A percentile compares a stretch with the other conserved stretches of the same genome.
Evolutionary conservation across 1,140 invertebrate species (phyloP).

Genomic region (Branchinecta lynchi): DNA sequence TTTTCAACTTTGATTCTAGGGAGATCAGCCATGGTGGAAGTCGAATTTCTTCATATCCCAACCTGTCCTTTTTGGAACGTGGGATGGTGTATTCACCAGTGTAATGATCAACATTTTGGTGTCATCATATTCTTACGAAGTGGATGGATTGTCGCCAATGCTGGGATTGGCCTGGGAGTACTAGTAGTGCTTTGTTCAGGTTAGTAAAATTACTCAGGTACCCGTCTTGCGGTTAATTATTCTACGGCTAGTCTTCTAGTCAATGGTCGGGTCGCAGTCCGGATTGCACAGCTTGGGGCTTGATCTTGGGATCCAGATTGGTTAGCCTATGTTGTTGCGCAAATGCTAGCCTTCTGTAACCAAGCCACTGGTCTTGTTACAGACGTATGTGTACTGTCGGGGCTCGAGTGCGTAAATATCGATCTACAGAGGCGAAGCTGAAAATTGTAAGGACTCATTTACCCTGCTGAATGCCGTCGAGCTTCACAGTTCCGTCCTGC

Average conservation of each 20-base stretch:
- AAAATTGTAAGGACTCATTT: too few relatives aligned
- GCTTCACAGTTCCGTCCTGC: too few relatives aligned
- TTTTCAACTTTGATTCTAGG: slow-evolving; percentile 36
- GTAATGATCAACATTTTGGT: slow-evolving; percentile 90
- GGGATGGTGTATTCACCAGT: slow-evolving; percentile 91
- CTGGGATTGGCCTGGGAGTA: slow-evolving; percentile 71
- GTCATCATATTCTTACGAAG: slow-evolving; percentile 90
- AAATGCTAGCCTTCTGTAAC: too few relatives aligned
- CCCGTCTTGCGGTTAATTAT: background rate
- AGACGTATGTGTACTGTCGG: too few relatives aligned
- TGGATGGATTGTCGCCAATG: slow-evolving; percentile 92
- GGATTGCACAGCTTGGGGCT: too few relatives aligned
- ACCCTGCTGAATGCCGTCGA: too few relatives aligned
- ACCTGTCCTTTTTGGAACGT: slow-evolving; percentile 86
- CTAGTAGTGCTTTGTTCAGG: slow-evolving; percentile 73
- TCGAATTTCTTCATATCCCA: slow-evolving; percentile 83
- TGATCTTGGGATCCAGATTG: too few relatives aligned
- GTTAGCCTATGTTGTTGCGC: too few relatives aligned
- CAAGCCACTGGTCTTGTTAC: too few relatives aligned
- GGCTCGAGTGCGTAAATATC: background rate
- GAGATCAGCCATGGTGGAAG: slow-evolving; percentile 72
- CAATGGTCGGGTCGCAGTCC: too few relatives aligned
- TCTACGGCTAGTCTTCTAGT: too few relatives aligned
- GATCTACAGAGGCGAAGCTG: too few relatives aligned
- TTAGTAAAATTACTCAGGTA: slow-evolving; percentile 28